A percentile compares a stretch with the other conserved stretches of the same genome.
Conservation (phyloP, 2,888 invertebrate genomes). For the Andrena fulva region DNA sequence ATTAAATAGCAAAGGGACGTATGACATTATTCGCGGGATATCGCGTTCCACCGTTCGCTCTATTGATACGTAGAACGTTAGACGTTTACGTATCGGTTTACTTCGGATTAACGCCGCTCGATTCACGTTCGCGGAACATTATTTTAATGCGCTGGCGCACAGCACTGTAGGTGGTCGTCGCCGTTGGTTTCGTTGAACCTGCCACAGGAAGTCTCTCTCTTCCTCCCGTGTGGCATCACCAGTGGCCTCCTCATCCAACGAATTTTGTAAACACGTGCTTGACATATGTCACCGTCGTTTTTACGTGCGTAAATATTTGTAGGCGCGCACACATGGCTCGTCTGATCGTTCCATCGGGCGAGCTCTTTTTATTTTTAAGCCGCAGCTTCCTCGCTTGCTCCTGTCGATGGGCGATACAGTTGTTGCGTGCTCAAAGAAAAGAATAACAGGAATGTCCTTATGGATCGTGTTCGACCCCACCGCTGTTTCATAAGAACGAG, state of each 20-base stretch:
- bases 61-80: constrained; percentile 14
- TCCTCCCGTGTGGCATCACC: neutral
- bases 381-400: neutral
- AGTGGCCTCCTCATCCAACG: neutral
- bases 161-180: neutral
- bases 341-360: neutral
- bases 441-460: neutral
- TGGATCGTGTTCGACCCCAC: neutral
- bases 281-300: constrained; percentile 43
- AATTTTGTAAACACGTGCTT: constrained; percentile 49
- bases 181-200: neutral
- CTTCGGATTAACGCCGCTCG: constrained; percentile 22
- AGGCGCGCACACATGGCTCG: neutral
- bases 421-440: neutral
- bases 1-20: neutral
- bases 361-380: constrained; percentile 1
- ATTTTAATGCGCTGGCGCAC: neutral
- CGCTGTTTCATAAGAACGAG: too few relatives aligned
- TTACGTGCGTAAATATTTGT: constrained; percentile 20
- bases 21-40: constrained; percentile 35
- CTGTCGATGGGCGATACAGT: neutral
- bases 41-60: constrained; percentile 10
- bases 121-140: constrained; percentile 31
- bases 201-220: neutral
- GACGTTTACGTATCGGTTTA: constrained; percentile 22